Conservation (phyloP, 2,888 invertebrate species). For the Sinhomidia bicolor region DNA sequence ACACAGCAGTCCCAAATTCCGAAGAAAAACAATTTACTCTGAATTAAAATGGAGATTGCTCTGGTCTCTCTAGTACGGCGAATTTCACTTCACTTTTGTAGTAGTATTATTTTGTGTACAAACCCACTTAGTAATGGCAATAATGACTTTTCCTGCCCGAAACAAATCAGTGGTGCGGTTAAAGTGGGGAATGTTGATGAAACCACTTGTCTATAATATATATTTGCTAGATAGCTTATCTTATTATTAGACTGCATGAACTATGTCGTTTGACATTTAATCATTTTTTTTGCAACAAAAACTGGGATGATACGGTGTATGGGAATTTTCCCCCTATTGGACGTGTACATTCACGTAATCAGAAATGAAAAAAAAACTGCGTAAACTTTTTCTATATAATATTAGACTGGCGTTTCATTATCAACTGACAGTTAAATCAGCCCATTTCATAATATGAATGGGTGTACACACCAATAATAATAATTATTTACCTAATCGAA, state of each 20-base stretch:
- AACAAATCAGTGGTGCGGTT: not conserved
- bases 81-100: not conserved
- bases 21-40: not conserved
- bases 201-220: no score
- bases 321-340: no score
- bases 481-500: not conserved
- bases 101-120: no score
- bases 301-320: no score
- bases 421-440: not conserved
- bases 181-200: not conserved
- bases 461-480: not conserved
- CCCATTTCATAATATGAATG: not conserved
- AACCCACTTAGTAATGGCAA: not conserved
- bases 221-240: no score
- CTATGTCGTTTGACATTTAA: not conserved
- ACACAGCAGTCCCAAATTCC: not conserved
- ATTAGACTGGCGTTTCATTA: not conserved
- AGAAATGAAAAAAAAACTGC: no score
- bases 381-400: no score
- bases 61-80: not conserved
- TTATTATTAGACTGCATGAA: no score
- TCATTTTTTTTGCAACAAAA: not conserved
- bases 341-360: no score
- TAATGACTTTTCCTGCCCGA: not conserved
- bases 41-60: not conserved